Conservation (phyloP, 1,140 invertebrate genomes). For the Sycophila sp. region DNA sequence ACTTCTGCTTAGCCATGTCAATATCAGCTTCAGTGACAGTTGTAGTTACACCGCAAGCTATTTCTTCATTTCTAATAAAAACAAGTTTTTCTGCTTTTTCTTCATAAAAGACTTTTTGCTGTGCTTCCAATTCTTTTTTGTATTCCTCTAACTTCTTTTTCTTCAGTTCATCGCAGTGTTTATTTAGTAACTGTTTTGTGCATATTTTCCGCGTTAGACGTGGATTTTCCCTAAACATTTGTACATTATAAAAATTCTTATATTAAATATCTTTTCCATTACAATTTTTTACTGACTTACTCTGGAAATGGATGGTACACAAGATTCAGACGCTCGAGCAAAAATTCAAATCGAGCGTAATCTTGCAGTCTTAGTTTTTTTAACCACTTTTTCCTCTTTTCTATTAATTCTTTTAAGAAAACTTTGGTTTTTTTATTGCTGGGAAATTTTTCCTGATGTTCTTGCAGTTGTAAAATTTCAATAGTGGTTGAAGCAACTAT, state of each 20-base stretch:
- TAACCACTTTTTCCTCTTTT: constrained; percentile 78
- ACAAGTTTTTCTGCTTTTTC: constrained; percentile 70
- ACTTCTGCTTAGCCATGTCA: constrained; percentile 67
- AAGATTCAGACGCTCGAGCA: constrained; percentile 83
- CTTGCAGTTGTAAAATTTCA: constrained; percentile 65
- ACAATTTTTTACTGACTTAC: constrained; percentile 58
- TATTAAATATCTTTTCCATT: neutral
- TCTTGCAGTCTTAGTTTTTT: constrained; percentile 77
- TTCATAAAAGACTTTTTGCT: constrained; percentile 75
- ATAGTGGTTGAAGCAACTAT: constrained; percentile 21
- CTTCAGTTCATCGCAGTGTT: constrained; percentile 74
- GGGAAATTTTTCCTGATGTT: constrained; percentile 65
- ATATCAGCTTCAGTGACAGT: constrained; percentile 76
- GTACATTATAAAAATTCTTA: neutral
- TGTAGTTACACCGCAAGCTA: constrained; percentile 70
- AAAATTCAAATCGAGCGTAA: constrained; percentile 87
- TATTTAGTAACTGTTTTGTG: constrained; percentile 73
- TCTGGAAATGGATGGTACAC: constrained; percentile 75
- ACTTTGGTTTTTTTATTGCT: constrained; percentile 68
- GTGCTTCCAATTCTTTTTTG: constrained; percentile 69
- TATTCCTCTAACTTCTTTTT: constrained; percentile 74
- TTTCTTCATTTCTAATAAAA: constrained; percentile 78
- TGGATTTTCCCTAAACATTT: constrained; percentile 34
- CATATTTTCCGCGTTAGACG: constrained; percentile 69
- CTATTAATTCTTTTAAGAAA: constrained; percentile 77